Conservation (phyloP, 2,797 vertebrate genomes). For the Spinus pinus region DNA sequence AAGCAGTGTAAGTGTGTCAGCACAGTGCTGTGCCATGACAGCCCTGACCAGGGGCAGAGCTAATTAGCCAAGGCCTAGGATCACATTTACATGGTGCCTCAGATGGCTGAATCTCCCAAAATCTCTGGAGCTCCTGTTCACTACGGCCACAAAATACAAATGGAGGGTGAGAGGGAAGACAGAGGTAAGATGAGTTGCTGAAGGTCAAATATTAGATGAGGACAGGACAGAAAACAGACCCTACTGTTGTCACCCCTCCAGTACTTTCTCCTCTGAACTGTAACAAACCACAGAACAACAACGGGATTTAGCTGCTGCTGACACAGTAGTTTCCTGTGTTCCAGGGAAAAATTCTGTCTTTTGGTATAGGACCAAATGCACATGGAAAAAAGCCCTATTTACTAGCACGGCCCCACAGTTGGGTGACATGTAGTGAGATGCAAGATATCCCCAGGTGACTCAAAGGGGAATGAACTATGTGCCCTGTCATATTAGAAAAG, state of each 20-base stretch:
- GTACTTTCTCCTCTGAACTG: background rate
- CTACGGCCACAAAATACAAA: fast-evolving
- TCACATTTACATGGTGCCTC: background rate
- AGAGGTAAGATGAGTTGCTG: background rate
- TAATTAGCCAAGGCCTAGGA: background rate
- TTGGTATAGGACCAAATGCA: background rate
- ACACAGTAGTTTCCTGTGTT: background rate
- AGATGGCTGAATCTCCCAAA: background rate
- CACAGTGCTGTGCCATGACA: background rate
- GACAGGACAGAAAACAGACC: background rate
- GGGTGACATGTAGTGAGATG: background rate
- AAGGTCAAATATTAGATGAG: background rate
- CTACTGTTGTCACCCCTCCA: background rate
- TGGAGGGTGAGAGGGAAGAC: fast-evolving
- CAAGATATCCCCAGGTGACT: background rate
- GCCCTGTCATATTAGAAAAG: background rate
- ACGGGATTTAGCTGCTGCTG: background rate
- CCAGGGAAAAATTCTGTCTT: background rate
- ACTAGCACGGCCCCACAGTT: background rate
- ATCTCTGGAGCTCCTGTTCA: background rate
- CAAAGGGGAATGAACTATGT: background rate
- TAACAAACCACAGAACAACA: background rate
- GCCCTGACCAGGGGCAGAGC: background rate
- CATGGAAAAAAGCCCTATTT: fast-evolving
- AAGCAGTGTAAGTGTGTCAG: background rate